Conservation (phyloP, 2,888 invertebrate genomes). For the Euplagia quadripunctaria region DNA sequence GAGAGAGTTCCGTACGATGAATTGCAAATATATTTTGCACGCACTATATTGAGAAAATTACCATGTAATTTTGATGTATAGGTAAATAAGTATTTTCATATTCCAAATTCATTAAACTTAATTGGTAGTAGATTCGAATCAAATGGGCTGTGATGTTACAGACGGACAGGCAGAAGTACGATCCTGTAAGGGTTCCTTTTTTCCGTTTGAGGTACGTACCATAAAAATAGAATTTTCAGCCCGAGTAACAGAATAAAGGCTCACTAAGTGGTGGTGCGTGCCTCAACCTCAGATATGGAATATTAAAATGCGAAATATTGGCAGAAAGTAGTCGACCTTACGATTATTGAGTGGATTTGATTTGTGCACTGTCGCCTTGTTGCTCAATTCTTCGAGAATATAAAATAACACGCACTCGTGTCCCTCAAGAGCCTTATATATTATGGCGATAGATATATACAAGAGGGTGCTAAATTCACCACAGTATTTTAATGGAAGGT, state of each 20-base stretch:
- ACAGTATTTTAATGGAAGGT: neutral
- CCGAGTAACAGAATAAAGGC: slow-evolving; percentile 31
- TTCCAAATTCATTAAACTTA: no score
- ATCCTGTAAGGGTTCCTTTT: no score
- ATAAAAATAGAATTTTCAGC: neutral
- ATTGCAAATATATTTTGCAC: no score
- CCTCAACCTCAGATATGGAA: slow-evolving; percentile 19
- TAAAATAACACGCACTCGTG: slow-evolving; percentile 16
- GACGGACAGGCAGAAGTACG: no score
- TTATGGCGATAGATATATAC: neutral
- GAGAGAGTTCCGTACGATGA: no score
- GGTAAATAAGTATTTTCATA: no score
- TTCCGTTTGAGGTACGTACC: neutral
- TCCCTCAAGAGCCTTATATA: neutral
- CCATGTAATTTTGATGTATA: no score
- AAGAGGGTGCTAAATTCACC: neutral
- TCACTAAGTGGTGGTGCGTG: slow-evolving; percentile 23
- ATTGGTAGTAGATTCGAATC: no score
- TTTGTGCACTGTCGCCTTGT: slow-evolving; percentile 22
- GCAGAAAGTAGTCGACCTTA: slow-evolving; percentile 59
- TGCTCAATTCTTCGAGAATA: slow-evolving; percentile 16
- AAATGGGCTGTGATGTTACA: no score
- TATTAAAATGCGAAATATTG: slow-evolving; percentile 31
- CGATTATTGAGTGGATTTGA: slow-evolving; percentile 39
- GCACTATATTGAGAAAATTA: no score